Evolutionary conservation across 2,113 vertebrate species (phyloP).

Genomic region (Etheostoma cragini): DNA sequence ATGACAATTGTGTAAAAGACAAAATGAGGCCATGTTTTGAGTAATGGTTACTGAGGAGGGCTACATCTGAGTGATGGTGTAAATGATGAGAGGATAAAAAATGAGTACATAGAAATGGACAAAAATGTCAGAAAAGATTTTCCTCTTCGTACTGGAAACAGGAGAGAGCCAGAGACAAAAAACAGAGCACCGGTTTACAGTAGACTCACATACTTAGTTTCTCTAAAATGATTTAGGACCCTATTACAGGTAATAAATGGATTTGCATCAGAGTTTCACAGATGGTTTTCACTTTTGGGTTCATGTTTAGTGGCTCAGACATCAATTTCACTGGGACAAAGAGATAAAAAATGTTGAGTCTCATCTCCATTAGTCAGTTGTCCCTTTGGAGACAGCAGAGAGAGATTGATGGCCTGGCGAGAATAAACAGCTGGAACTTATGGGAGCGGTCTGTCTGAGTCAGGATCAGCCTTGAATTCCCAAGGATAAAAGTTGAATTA

Average conservation of each 20-base stretch:
- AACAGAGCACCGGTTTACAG: not conserved
- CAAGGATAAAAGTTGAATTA: slow-evolving; percentile 52
- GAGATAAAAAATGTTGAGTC: slow-evolving; percentile 60
- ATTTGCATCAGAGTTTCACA: slow-evolving; percentile 67
- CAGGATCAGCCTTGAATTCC: slow-evolving; percentile 57
- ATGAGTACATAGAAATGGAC: slow-evolving; percentile 1
- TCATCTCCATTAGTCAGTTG: slow-evolving; percentile 74
- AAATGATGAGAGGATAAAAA: slow-evolving; percentile 24
- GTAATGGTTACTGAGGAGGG: not conserved
- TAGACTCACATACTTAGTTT: slow-evolving; percentile 17
- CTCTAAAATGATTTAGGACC: slow-evolving; percentile 52
- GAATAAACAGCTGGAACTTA: slow-evolving; percentile 79
- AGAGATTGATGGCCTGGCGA: slow-evolving; percentile 64
- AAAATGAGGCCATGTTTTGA: not conserved
- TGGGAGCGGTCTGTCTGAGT: slow-evolving; percentile 67
- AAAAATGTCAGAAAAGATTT: slow-evolving; percentile 8
- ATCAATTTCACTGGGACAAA: slow-evolving; percentile 61
- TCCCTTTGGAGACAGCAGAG: slow-evolving; percentile 55
- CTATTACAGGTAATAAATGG: slow-evolving; percentile 45
- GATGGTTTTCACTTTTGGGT: slow-evolving; percentile 47
- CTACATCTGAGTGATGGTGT: not conserved
- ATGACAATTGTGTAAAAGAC: not conserved
- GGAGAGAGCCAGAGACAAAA: slow-evolving; percentile 4
- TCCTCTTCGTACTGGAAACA: not conserved
- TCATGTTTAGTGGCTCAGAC: slow-evolving; percentile 54